Conservation (phyloP, 2,888 invertebrate species). For the Meteorus colon region DNA sequence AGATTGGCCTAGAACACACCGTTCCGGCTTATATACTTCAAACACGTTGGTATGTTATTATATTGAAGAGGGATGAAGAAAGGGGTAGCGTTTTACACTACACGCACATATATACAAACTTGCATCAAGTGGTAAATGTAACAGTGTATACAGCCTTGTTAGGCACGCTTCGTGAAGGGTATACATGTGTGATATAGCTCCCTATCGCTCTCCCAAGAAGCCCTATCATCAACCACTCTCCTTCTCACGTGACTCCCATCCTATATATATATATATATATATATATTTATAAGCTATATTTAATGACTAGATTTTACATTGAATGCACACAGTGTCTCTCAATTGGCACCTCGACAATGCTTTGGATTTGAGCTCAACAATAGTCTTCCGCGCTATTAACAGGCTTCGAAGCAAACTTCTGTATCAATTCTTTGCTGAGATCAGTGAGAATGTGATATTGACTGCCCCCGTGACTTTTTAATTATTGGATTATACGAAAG, state of each 20-base stretch:
- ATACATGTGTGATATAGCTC: not conserved
- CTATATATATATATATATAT: not conserved
- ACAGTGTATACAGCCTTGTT: conserved; percentile 24
- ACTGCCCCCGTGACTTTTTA: too few relatives aligned
- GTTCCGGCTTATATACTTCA: conserved; percentile 48
- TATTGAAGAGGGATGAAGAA: conserved; percentile 1
- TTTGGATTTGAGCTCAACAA: too few relatives aligned
- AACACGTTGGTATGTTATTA: conserved; percentile 18
- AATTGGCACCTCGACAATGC: too few relatives aligned
- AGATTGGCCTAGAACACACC: conserved; percentile 57
- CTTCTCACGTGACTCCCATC: not conserved
- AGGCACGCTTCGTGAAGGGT: not conserved
- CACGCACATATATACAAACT: not conserved
- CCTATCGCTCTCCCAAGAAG: conserved; percentile 65
- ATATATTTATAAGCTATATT: conserved; percentile 15
- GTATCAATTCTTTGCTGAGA: too few relatives aligned
- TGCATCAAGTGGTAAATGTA: conserved; percentile 4
- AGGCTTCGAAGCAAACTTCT: too few relatives aligned
- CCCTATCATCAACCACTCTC: conserved; percentile 51
- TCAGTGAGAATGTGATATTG: too few relatives aligned
- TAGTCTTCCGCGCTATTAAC: too few relatives aligned
- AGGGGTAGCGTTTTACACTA: not conserved
- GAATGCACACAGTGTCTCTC: not conserved
- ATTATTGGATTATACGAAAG: too few relatives aligned
- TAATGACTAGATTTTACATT: not conserved